Conservation (phyloP, 2,888 invertebrate species). For the Tetranychus truncatus region DNA sequence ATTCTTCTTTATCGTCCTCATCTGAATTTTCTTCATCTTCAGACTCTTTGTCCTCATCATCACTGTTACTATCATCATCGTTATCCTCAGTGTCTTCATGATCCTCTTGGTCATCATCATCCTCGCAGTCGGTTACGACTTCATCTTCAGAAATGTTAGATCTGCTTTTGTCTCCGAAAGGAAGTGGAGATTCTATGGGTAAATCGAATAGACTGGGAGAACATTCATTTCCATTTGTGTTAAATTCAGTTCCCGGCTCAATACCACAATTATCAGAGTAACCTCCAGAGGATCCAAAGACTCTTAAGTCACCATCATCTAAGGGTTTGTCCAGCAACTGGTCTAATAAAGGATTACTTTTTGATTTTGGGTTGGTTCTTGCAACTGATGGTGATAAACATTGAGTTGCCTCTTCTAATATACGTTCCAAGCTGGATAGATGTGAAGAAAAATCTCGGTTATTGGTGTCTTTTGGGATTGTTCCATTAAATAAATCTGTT, state of each 20-base stretch:
- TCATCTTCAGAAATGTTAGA: neutral
- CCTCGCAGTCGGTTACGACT: neutral
- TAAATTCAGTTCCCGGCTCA: neutral
- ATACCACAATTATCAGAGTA: neutral
- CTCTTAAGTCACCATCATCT: conserved; percentile 21
- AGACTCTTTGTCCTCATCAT: conserved; percentile 19
- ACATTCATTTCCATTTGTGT: neutral
- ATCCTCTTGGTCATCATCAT: neutral
- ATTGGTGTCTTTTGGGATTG: neutral
- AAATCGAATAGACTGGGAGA: neutral
- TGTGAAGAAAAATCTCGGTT: neutral
- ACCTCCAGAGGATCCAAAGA: conserved; percentile 12
- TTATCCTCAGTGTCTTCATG: neutral
- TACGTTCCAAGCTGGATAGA: neutral
- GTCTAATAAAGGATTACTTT: conserved; percentile 10
- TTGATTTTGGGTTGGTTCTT: neutral
- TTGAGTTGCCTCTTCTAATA: neutral
- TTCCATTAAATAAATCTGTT: neutral
- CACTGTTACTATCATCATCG: neutral
- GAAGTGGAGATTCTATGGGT: neutral
- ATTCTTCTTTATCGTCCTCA: neutral
- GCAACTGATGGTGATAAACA: neutral
- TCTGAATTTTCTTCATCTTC: conserved; percentile 28
- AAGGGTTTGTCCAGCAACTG: conserved; percentile 18
- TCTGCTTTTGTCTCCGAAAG: neutral